Evolutionary conservation across 35 echinoderm and acorn worm genomes (phyloP).

Genomic region (Ophiothrix spiculata): DNA sequence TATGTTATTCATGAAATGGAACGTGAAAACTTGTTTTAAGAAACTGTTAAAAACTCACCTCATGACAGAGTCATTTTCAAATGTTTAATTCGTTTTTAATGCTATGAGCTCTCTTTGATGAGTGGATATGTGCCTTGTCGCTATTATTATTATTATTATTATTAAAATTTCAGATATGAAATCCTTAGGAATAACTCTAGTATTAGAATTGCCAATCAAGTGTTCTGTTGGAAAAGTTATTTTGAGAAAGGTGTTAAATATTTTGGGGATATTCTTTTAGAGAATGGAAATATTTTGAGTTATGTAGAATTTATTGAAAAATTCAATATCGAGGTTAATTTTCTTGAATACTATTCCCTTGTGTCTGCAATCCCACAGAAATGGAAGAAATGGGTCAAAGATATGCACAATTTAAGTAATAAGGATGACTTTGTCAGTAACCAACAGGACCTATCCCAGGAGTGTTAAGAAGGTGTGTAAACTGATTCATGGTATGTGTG

Average conservation of each 20-base stretch:
- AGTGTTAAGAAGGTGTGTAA: neutral
- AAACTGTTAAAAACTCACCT: too few relatives aligned
- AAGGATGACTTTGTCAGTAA: neutral
- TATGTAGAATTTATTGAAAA: too few relatives aligned
- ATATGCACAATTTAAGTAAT: neutral
- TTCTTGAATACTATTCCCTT: neutral
- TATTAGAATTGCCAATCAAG: neutral
- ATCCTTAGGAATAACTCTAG: neutral
- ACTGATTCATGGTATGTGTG: neutral
- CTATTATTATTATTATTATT: too few relatives aligned
- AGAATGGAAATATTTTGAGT: too few relatives aligned
- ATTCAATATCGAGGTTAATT: neutral
- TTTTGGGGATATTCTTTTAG: too few relatives aligned
- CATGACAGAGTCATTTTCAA: too few relatives aligned
- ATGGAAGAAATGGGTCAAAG: neutral
- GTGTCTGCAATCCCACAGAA: neutral
- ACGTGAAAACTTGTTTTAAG: too few relatives aligned
- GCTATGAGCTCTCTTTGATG: too few relatives aligned
- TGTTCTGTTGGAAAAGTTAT: neutral
- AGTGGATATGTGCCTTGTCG: too few relatives aligned
- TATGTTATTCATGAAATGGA: neutral
- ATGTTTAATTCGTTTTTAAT: too few relatives aligned
- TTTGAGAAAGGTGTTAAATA: neutral
- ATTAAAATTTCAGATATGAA: neutral
- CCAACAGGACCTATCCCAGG: too few relatives aligned